Evolutionary conservation across 1,140 invertebrate genomes (phyloP), one percentile per base, ranked within the genome.

Genomic region (Polypedilum pembai): DNA sequence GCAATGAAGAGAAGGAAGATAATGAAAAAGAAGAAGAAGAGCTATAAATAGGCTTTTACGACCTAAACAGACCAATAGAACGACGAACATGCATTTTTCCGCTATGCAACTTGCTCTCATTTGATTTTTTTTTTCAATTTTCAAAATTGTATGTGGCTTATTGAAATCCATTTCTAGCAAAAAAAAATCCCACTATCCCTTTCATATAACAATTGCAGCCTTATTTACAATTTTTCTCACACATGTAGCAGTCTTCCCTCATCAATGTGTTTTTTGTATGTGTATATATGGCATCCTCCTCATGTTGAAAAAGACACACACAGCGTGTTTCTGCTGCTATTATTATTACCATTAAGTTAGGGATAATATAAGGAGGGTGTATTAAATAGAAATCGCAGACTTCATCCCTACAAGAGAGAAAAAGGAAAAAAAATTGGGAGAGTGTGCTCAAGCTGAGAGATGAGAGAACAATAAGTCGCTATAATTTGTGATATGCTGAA

Each of bases 391-490:
- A 56, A 56, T 56, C 45, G 45, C 45, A 56, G 24, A 33, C 24
- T 33, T 45, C 8, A 45, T 56, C 45, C 45, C 45, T 56, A n/a
- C 0, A 56, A 15, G 45, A 56, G 45, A 56, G 45, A 15, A 45
- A 45, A 56, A 56, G 8, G n/a, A 15, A n/a, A 15, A 56, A 56
- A 4, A 56, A 4, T n/a, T 56, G n/a, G 45, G 45, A 56, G n/a
- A 56, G 45, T n/a, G 45, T n/a, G n/a, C 45, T n/a, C 45, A 56
- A n/a, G 45, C 45, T 56, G 45, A 56, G n/a, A n/a, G 41, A 45
- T 45, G 41, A 45, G 41, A 45, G 45, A 56, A 56, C 45, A 56
- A 56, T 56, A 56, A 56, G 45, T 56, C 45, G 45, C 45, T 56
- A 56, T 56, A n/a, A 56, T 56, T 56, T 56, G 45, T 56, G 45